Evolutionary conservation across 2,797 vertebrate genomes (phyloP).

Genomic region (Lacerta viridis): DNA sequence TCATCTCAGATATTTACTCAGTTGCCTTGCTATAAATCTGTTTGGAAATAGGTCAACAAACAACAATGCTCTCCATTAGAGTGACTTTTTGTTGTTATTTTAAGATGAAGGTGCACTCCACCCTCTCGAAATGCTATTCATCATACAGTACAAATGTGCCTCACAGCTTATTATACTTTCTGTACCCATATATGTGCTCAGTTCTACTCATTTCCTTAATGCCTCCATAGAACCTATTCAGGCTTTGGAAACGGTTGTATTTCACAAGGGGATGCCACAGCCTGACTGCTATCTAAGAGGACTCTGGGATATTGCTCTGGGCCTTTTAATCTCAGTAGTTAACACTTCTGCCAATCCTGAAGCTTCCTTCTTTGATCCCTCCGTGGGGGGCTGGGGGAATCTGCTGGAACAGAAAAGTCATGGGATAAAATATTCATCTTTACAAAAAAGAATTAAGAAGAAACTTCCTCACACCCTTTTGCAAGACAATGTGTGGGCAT

Average conservation of each 20-base stretch:
- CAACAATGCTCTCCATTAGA: constrained; percentile 1
- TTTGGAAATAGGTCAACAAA: constrained; percentile 7
- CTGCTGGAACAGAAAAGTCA: no score
- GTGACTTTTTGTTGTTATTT: constrained; percentile 3
- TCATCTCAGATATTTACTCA: background rate
- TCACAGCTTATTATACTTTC: background rate
- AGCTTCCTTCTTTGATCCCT: no score
- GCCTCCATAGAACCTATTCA: background rate
- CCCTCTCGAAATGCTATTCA: constrained; percentile 6
- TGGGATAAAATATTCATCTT: no score
- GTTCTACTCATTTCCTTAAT: background rate
- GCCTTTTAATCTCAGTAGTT: background rate
- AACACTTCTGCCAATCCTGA: no score
- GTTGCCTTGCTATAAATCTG: background rate
- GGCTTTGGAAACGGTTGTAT: background rate
- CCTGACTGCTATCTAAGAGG: background rate
- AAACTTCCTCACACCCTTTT: no score
- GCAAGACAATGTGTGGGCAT: no score
- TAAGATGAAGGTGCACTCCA: background rate
- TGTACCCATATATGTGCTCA: background rate
- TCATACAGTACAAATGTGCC: background rate
- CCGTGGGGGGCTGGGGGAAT: no score
- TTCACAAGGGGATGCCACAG: background rate
- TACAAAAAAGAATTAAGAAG: no score
- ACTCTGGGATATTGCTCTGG: background rate